These are phyloP conservation scores for Crocodylus rhombifer DNA, from an alignment of 2,797 vertebrate genomes.

Conservation along the genomic window DNA sequence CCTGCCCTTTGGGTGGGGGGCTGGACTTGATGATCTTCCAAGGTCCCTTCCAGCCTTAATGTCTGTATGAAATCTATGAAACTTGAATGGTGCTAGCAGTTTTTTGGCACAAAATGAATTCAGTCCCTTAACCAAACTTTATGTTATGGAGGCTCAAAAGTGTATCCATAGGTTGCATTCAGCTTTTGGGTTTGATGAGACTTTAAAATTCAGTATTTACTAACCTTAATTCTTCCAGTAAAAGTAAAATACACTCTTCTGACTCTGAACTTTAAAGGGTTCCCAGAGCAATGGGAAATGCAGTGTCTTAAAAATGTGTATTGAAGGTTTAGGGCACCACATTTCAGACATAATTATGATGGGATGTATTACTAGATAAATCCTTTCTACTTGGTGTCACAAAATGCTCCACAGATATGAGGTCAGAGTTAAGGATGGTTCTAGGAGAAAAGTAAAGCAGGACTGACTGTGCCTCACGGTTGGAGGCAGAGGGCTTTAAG, in stretches of 20 bases:
- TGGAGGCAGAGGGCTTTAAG: not conserved
- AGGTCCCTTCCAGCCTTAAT: no score
- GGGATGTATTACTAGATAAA: not conserved
- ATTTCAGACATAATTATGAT: not conserved
- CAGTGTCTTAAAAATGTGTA: accelerated
- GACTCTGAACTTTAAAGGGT: not conserved
- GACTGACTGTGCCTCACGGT: not conserved
- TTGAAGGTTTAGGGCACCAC: not conserved
- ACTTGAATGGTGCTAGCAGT: not conserved
- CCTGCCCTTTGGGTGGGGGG: no score
- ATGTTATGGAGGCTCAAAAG: not conserved
- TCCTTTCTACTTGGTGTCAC: not conserved
- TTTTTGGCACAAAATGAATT: not conserved
- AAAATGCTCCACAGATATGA: not conserved
- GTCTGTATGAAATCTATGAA: no score
- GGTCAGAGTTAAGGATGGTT: not conserved
- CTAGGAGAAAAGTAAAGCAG: not conserved
- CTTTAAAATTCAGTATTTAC: slow-evolving; percentile 40
- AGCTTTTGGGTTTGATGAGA: not conserved
- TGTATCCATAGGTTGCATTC: not conserved
- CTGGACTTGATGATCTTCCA: no score
- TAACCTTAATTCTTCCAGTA: not conserved
- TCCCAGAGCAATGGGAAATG: not conserved
- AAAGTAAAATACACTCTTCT: not conserved
- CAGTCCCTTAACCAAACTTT: not conserved